Percentiles rank a stretch among this genome's conserved stretches.
Evolutionary conservation across 2,113 vertebrate genomes (phyloP).

Genomic region (Micronycteris hirsuta): DNA sequence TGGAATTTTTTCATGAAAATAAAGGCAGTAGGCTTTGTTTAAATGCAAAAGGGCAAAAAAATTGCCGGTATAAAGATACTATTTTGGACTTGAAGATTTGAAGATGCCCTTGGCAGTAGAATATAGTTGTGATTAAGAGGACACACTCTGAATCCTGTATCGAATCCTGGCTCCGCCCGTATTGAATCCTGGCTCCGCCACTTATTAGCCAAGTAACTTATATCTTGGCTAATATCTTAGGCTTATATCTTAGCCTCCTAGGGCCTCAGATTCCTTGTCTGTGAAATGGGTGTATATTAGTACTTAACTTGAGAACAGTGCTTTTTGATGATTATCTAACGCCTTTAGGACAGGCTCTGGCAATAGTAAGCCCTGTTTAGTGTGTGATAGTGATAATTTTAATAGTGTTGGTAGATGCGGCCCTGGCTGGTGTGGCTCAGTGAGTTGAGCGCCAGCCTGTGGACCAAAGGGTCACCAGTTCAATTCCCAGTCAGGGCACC

Average conservation of each 20-base stretch:
- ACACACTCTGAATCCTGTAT: neutral
- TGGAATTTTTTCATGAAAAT: slow-evolving; percentile 1
- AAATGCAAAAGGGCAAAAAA: neutral
- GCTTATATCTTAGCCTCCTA: neutral
- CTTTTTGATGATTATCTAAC: neutral
- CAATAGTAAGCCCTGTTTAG: neutral
- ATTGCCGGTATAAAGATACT: neutral
- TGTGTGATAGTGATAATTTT: neutral
- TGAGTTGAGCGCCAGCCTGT: too few relatives aligned
- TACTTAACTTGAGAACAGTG: neutral
- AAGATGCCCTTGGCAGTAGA: neutral
- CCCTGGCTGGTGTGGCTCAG: too few relatives aligned
- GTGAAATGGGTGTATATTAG: neutral
- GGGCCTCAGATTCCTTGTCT: neutral
- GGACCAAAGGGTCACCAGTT: too few relatives aligned
- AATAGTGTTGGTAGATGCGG: neutral
- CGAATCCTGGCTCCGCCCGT: neutral
- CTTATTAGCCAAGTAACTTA: neutral
- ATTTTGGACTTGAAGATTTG: neutral
- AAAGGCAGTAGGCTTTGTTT: slow-evolving; percentile 6
- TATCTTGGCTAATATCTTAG: too few relatives aligned
- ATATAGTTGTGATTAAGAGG: neutral
- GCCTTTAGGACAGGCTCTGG: neutral
- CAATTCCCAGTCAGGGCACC: too few relatives aligned
- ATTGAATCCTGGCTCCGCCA: neutral